Conservation (phyloP, 2,113 vertebrate species). For the Heterocephalus glaber region DNA sequence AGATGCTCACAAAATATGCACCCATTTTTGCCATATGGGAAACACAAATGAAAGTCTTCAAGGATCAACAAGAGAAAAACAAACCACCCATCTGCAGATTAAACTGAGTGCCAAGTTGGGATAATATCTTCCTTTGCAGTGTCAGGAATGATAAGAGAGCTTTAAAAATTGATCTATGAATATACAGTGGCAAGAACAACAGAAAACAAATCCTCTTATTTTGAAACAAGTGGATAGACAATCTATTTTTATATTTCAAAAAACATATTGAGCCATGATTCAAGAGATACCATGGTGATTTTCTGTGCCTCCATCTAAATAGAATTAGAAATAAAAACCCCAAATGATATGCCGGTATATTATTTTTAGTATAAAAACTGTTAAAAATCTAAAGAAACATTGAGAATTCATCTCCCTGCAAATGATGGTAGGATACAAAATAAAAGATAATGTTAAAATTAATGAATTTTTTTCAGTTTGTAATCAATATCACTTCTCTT, state of each 20-base stretch:
- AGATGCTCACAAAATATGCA: constrained; percentile 77
- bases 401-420: not conserved
- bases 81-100: constrained; percentile 62
- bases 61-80: constrained; percentile 72
- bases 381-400: not conserved
- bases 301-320: not conserved
- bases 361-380: not conserved
- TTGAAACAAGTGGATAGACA: constrained; percentile 17
- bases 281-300: not conserved
- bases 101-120: constrained; percentile 61
- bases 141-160: constrained; percentile 20
- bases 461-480: not conserved
- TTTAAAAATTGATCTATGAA: constrained; percentile 43
- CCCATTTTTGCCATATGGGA: constrained; percentile 74
- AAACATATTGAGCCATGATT: not conserved
- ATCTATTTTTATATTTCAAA: constrained; percentile 43
- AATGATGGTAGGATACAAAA: not conserved
- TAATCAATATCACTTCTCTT: not conserved
- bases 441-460: not conserved
- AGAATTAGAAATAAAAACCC: not conserved
- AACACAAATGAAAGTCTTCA: constrained; percentile 70
- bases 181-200: not conserved
- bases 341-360: not conserved
- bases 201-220: constrained; percentile 22
- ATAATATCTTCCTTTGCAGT: constrained; percentile 51